Base-by-base conservation (phyloP, 53 echinoderm and acorn worm species). In the Antedon mediterranea region DNA sequence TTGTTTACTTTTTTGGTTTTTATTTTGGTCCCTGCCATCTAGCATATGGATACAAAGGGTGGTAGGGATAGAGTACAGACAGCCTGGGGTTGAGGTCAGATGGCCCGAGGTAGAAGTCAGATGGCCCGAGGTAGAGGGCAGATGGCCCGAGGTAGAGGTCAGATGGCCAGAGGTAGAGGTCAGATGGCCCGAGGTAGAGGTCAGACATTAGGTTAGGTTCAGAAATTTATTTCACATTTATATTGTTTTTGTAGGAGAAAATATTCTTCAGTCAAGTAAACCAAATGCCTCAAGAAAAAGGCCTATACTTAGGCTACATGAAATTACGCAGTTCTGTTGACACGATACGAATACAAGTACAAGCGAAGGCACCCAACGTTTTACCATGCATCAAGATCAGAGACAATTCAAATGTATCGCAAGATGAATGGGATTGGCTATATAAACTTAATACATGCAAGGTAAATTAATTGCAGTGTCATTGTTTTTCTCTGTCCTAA, bases 341-440 rank as follows among this genome's bases (percentile, higher is more conserved):
- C 74, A 93, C 88, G 32, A 98, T 98, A 81, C 79, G 98, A 20
- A 88, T 98, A 3, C 92, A 92, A 79, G 98, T 98, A 0, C 98
- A 90, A 20, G 93, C 93, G 88, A 90, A 90, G 72, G 76, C 87
- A 18, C 98, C 98, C 27, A 93, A 88, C 74, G 93, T 98, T 43
- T 86, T 98, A 31, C 98, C 98, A 23, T 90, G 93, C 72, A 75
- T 93, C 83, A 98, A 98, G 79, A 82, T 98, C 26, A 76, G 98
- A 32, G 88, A 93, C 72, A 98, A 98, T 81, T 88, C 93, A 29
- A 98, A 98, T 41, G 98, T 98, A 6, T 88, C 93, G 0, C 87
- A 90, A 75, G 93, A 98, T 37, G 98, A 98, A 75, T 98, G 98
- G 98, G 90, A 98, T 78, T 93, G 93, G 98, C 78, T 98, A 29